Evolutionary conservation across 2,888 invertebrate species (phyloP).

Genomic region (Meganola albula): DNA sequence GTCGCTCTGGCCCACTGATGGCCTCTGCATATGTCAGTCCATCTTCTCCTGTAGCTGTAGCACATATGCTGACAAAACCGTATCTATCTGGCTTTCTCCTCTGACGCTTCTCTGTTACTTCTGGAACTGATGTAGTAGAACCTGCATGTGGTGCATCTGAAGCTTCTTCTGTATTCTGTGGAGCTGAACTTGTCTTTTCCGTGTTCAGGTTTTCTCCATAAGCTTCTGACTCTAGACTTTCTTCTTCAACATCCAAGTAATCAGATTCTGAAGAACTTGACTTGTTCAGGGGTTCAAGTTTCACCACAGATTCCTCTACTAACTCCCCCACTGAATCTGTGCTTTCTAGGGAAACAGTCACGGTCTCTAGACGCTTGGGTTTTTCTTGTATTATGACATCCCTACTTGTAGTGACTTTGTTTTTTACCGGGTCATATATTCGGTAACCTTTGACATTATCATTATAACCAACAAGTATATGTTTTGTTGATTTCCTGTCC

Average conservation of each 20-base stretch:
- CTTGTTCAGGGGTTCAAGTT: constrained; percentile 7
- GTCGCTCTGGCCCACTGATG: constrained; percentile 11
- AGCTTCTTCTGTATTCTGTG: constrained; percentile 3
- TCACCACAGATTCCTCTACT: constrained; percentile 12
- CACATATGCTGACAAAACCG: constrained; percentile 7
- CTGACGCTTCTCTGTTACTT: neutral
- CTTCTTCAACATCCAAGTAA: no score
- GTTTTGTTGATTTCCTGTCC: constrained; percentile 22
- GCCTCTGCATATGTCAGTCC: constrained; percentile 6
- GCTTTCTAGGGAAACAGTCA: constrained; percentile 11
- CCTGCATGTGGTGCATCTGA: constrained; percentile 3
- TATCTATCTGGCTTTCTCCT: constrained; percentile 8
- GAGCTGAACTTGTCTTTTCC: neutral
- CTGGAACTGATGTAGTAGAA: constrained; percentile 2
- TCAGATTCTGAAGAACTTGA: no score
- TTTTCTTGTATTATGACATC: constrained; percentile 17
- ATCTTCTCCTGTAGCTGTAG: constrained; percentile 1
- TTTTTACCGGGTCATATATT: constrained; percentile 19
- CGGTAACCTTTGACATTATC: constrained; percentile 19
- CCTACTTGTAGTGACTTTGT: constrained; percentile 19
- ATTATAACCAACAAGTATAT: constrained; percentile 24
- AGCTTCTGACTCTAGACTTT: no score
- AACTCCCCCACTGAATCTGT: no score
- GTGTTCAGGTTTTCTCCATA: constrained; percentile 3
- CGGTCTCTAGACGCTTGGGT: constrained; percentile 1